Base-by-base conservation (phyloP, 1,140 invertebrate genomes). In the Procambarus clarkii region DNA sequence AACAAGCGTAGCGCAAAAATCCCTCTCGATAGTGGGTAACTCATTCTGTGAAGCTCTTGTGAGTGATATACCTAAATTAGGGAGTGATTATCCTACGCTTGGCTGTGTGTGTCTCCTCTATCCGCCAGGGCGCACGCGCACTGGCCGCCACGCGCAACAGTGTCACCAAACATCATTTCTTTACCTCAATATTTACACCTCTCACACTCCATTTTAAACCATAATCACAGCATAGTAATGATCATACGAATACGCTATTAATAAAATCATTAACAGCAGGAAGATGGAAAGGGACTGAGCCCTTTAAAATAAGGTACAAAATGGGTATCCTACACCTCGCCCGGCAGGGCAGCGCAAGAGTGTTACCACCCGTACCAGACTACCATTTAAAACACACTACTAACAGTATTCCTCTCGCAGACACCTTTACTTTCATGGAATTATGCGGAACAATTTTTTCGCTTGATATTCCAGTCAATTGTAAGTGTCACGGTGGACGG, bases 71-170 rank as follows among this genome's bases (percentile, higher is more conserved):
- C 21, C 54, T 15, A 34, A 88, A 34, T 81, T 88, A 8, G 5
- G 54, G 71, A 34, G 54, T 34, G 85, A 86, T 88, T 82, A 88
- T 88, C 87, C 78, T 81, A 88, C 78, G 48, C 87, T 88, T 71
- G 60, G 77, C 64, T 86, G 24, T 24, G 24, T 45, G 46, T 50
- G n/a, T 74, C 60, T 48, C 87, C 34, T 46, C 77, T 82, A 8
- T 82, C 46, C 46, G 34, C 21, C 74, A 15, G 7, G 24, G 87
- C 87, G 87, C 87, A 82, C 78, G 87, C 87, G 79, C 79, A 82
- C 87, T 74, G 79, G 64, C 64, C 46, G 54, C 78, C 87, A 81
- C 78, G 87, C 87, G 78, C 87, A 74, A 74, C 69, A 74, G n/a
- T 34, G n/a, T 24, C n/a, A 74, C 4, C 69, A 7, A 74, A 74